Evolutionary conservation across 2,888 invertebrate species (phyloP), one percentile per base, ranked within the genome.

Genomic region (Lampropteryx suffumata): DNA sequence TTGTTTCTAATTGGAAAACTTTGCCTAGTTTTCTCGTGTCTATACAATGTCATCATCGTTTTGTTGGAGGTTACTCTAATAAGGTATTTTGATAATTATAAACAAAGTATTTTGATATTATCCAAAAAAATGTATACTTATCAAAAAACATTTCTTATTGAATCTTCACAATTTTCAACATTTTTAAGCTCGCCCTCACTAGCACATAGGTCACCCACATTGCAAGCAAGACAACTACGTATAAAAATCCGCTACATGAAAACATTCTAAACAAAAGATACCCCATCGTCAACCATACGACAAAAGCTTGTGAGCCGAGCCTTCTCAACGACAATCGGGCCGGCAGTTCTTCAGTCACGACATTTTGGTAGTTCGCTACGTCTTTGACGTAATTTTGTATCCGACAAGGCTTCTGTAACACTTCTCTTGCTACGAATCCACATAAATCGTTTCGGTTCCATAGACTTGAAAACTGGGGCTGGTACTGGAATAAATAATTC

Each of bases 311-410:
- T 40, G 92, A 93, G 3, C 94, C 95, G 10, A 95, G 84, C 39
- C 90, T 82, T 30, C 96, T 90, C 36, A 96, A 78, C 36, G 94
- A 94, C 6, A 95, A 64, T 39, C 95, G 83, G 0, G 95, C 92
- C 0, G 94, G 94, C 34, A 96, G 79, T 14, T 91, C 84, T 53
- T 89, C 86, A 34, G 91, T 85, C 8, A 91, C 85, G 8, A 93
- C 79, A 10, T 88, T 90, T 26, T 93, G 92, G 55, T 91, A 88
- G 55, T 92, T 91, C n/a, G 84, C 80, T 3, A 75, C 65, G 6
- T 91, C 91, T 70, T 94, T 95, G 13, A 93, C 92, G 54, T 93
- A 92, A 6, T 89, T 91, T 50, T 92, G 91, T 35, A 94, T 92
- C 1, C 91, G 91, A 11, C 91, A 90, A 0, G 95, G 95, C 12